Base-by-base conservation (phyloP, 2,113 vertebrate species). In the Cebus imitator region DNA sequence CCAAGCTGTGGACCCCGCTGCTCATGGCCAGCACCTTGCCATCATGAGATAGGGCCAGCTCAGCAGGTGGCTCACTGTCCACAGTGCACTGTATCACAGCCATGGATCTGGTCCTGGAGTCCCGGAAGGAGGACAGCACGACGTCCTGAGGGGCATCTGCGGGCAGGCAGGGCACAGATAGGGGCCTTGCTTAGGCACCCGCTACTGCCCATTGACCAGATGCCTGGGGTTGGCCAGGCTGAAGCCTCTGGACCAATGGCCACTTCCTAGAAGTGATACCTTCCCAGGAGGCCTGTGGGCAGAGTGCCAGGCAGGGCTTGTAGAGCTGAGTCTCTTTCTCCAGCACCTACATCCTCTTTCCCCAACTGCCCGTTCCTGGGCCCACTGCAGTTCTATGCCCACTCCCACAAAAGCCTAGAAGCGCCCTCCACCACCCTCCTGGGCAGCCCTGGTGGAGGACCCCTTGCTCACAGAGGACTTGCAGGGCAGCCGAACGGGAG, bases 391-490 rank as follows among this genome's bases (percentile, higher is more conserved):
- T 10, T 90, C 58, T 55, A 12, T 27, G 23, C 27, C 58, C 82
- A 12, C 66, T 55, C 37, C 4, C 30, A 45, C n/a, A 0, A 13
- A n/a, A 37, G 35, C 37, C 82, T 32, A 3, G 61, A 58, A 45
- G 23, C 6, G 0, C 78, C 75, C 84, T 73, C 88, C 40, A 20
- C 48, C 43, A 17, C 78, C 76, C 55, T 58, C 55, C 58, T 0
- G 0, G 37, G 21, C 12, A 50, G 30, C 37, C 82, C 64, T 11
- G 40, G 23, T 48, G 37, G 0, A 70, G 89, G 68, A 78, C 14
- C 58, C 66, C 55, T 4, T n/a, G 97, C 98, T 99, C 97, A 99
- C 99, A 98, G 73, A 98, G 98, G 72, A 98, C 94, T 50, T 80
- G 11, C 58, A 99, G 92, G 37, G 95, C 2, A 1, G 37, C 78